Percentiles rank a stretch among this genome's conserved stretches.
Conservation (phyloP, 2,888 invertebrate genomes). For the Pachymerium ferrugineum region DNA sequence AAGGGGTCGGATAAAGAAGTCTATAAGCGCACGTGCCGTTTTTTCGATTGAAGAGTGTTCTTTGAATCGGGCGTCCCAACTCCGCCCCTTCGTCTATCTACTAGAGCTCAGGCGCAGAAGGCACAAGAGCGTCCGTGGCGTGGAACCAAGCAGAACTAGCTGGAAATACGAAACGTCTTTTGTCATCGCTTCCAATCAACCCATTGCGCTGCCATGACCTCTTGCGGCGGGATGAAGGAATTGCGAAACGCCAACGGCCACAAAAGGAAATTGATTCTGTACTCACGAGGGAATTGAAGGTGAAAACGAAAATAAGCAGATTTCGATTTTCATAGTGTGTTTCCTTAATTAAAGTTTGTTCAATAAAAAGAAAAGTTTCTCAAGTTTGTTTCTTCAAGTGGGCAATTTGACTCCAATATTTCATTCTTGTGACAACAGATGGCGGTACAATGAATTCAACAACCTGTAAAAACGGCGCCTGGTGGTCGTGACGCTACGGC, state of each 20-base stretch:
- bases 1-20: too few species aligned
- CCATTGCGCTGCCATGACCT: neutral
- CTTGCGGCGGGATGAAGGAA: neutral
- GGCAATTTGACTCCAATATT: neutral
- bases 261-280: constrained; percentile 5
- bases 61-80: neutral
- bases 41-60: neutral
- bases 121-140: constrained; percentile 18
- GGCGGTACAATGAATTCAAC: constrained; percentile 8
- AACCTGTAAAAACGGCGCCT: constrained; percentile 18
- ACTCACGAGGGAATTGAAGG: neutral
- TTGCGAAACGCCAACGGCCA: neutral
- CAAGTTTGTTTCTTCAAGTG: neutral
- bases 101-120: neutral
- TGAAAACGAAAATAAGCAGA: neutral
- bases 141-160: constrained; percentile 12
- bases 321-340: neutral
- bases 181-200: neutral
- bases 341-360: neutral
- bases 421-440: constrained; percentile 14
- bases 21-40: neutral
- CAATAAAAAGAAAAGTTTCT: neutral
- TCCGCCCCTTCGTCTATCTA: constrained; percentile 18
- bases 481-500: constrained; percentile 18
- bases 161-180: constrained; percentile 21